Percentiles rank a stretch among this genome's conserved stretches.
These are phyloP conservation scores for Agrypnus murinus DNA, from an alignment of 2,888 invertebrate species.

Conservation along the genomic window DNA sequence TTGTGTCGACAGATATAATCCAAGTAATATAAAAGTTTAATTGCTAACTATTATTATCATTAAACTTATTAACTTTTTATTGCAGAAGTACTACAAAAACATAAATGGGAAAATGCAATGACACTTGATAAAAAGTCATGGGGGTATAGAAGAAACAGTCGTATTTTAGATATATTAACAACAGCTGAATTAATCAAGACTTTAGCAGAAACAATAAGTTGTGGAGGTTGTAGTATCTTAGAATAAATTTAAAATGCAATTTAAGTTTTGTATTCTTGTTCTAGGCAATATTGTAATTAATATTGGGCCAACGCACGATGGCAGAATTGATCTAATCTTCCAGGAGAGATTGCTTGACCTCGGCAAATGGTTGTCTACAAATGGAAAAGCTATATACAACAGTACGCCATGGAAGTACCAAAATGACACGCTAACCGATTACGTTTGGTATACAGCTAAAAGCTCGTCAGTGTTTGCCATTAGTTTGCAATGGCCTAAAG, in stretches of 20 bases:
- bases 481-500: slow-evolving; percentile 80
- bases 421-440: slow-evolving; percentile 80
- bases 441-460: slow-evolving; percentile 82
- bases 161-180: slow-evolving; percentile 79
- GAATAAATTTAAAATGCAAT: slow-evolving; percentile 9
- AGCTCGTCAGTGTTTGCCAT: slow-evolving; percentile 77
- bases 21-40: slow-evolving; percentile 74
- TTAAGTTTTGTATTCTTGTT: slow-evolving; percentile 52
- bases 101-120: slow-evolving; percentile 98
- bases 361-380: slow-evolving; percentile 85
- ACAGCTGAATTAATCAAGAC: slow-evolving; percentile 80
- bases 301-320: slow-evolving; percentile 93
- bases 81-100: slow-evolving; percentile 76
- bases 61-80: slow-evolving; percentile 22
- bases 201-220: slow-evolving; percentile 86
- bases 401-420: slow-evolving; percentile 86
- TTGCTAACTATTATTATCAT: background rate
- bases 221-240: slow-evolving; percentile 79
- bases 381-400: slow-evolving; percentile 91
- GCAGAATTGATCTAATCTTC: slow-evolving; percentile 88
- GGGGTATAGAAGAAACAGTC: slow-evolving; percentile 87
- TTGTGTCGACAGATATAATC: slow-evolving; percentile 88
- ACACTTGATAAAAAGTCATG: slow-evolving; percentile 91
- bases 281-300: slow-evolving; percentile 86
- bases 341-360: slow-evolving; percentile 87